phyloP scores from a whole-genome alignment of 2,888 invertebrate genomes.

The Lasioglossum vierecki region DNA sequence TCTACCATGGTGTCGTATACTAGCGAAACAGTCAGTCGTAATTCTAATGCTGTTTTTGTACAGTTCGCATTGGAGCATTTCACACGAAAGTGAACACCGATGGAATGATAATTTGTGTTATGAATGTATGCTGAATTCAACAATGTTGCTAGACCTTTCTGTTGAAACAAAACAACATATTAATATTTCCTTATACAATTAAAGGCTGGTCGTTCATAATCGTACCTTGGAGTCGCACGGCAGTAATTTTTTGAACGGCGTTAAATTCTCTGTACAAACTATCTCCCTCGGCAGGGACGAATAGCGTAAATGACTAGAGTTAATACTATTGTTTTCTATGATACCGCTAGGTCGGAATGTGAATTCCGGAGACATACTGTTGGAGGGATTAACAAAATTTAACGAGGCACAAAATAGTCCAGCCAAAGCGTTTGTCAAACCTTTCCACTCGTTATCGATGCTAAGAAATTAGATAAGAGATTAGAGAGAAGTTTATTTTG shows the following conservation, averaged over 20 bases:
- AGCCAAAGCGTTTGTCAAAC: slow-evolving; percentile 94
- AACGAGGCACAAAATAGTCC: slow-evolving; percentile 98
- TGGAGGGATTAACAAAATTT: slow-evolving; percentile 95
- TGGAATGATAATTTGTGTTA: slow-evolving; percentile 96
- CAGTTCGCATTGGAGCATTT: slow-evolving; percentile 88
- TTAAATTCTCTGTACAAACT: slow-evolving; percentile 99
- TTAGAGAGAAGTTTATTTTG: not conserved
- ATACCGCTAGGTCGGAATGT: slow-evolving; percentile 92
- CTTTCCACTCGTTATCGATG: slow-evolving; percentile 94
- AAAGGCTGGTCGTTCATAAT: not conserved
- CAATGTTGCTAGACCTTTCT: slow-evolving; percentile 93
- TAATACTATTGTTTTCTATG: slow-evolving; percentile 75
- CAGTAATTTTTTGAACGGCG: slow-evolving; percentile 98
- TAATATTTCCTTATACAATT: slow-evolving; percentile 30
- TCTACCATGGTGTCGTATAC: slow-evolving; percentile 91
- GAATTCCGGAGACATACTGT: slow-evolving; percentile 93
- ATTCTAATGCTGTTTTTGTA: slow-evolving; percentile 88
- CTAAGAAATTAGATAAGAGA: slow-evolving; percentile 81
- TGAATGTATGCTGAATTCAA: slow-evolving; percentile 96
- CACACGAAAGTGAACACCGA: slow-evolving; percentile 93
- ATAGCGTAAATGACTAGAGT: slow-evolving; percentile 89
- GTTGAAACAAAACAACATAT: slow-evolving; percentile 62
- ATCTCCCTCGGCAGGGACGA: slow-evolving; percentile 97
- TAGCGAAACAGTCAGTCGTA: slow-evolving; percentile 93
- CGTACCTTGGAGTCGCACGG: slow-evolving; percentile 94